These are phyloP conservation scores for Cremastinae sp. DNA, from an alignment of 2,888 invertebrate genomes.

Conservation along the genomic window DNA sequence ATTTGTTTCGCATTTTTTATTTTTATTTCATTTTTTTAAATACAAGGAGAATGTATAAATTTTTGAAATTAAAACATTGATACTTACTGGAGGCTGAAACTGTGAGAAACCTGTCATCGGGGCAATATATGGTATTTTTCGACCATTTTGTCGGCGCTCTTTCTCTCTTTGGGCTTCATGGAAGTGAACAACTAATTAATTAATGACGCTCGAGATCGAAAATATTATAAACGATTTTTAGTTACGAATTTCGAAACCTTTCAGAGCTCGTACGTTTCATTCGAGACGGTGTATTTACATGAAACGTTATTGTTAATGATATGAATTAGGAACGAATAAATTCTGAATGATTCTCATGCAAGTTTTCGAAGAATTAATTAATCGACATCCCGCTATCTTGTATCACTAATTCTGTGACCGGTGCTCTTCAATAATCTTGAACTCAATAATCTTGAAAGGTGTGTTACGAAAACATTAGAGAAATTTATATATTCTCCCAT, in stretches of 20 bases:
- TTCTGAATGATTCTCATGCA: constrained; percentile 20
- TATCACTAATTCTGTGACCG: constrained; percentile 17
- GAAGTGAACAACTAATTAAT: constrained; percentile 21
- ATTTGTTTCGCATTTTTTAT: neutral
- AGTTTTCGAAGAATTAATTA: constrained; percentile 23
- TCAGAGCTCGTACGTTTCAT: constrained; percentile 37
- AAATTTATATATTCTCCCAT: neutral
- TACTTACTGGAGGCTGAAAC: neutral
- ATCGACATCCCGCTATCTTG: constrained; percentile 9
- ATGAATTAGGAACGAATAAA: constrained; percentile 38
- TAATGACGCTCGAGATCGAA: constrained; percentile 50
- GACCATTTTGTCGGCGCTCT: constrained; percentile 59
- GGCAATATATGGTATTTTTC: constrained; percentile 51
- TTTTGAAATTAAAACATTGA: too few relatives aligned
- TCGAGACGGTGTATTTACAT: constrained; percentile 18
- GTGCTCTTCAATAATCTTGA: constrained; percentile 5
- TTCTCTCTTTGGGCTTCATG: neutral
- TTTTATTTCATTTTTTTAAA: constrained; percentile 9
- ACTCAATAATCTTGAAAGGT: neutral
- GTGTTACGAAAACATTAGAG: constrained; percentile 14
- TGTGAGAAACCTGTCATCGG: constrained; percentile 12
- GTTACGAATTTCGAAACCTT: constrained; percentile 26
- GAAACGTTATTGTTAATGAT: constrained; percentile 49
- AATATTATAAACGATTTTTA: constrained; percentile 15
- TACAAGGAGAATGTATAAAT: too few relatives aligned